A percentile compares a stretch with the other conserved stretches of the same genome.
These are phyloP conservation scores for Dermatemys mawii DNA, from an alignment of 2,113 vertebrate genomes.

Conservation along the genomic window DNA sequence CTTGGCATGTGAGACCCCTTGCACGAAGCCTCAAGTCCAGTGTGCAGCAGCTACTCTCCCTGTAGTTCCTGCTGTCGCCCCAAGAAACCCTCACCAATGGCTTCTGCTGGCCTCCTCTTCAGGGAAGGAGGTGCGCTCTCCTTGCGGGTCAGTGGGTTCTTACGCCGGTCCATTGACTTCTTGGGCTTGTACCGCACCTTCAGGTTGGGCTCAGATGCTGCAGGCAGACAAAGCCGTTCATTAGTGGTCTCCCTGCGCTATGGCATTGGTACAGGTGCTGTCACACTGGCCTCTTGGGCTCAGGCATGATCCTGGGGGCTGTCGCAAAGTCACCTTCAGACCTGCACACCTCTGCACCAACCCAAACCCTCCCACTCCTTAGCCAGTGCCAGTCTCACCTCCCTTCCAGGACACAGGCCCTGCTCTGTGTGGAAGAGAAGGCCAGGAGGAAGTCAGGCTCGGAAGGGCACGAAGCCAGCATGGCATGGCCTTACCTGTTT, in stretches of 20 bases:
- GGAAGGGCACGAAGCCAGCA: not conserved
- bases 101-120: constrained; percentile 82
- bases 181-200: constrained; percentile 92
- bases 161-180: constrained; percentile 89
- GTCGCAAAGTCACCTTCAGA: too few species aligned
- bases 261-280: accelerated
- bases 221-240: accelerated
- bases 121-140: constrained; percentile 89
- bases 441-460: accelerated
- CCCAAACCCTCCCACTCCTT: not conserved
- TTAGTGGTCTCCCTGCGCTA: not conserved
- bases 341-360: not conserved
- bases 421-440: not conserved
- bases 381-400: not conserved
- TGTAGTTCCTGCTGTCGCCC: accelerated
- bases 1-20: not conserved
- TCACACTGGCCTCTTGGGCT: accelerated
- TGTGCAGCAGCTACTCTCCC: not conserved
- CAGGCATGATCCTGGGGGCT: not conserved
- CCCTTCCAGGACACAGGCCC: not conserved
- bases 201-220: constrained; percentile 95
- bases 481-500: constrained; percentile 82
- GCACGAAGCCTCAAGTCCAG: not conserved
- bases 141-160: constrained; percentile 91
- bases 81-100: constrained; percentile 75